A percentile compares a stretch with the other conserved stretches of the same genome.
phyloP scores from a whole-genome alignment of 2,888 invertebrate species.

The Thecocarcelia acutangulata region DNA sequence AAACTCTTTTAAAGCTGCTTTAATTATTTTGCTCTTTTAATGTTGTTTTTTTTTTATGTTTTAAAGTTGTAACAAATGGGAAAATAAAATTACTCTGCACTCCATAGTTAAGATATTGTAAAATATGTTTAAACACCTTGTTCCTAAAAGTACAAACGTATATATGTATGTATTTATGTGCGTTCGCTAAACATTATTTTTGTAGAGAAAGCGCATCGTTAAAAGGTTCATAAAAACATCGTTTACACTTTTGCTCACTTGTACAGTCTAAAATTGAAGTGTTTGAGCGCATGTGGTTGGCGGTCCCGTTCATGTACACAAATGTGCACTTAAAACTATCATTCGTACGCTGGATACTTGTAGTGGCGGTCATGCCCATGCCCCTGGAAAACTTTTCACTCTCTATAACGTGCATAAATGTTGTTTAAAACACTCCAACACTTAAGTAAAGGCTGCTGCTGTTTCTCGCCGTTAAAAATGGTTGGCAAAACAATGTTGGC shows the following conservation, averaged over 20 bases:
- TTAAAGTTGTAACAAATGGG: too few species aligned
- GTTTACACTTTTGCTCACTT: slow-evolving; percentile 7
- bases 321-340: slow-evolving; percentile 27
- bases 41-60: too few species aligned
- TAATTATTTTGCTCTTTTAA: too few species aligned
- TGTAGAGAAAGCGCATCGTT: slow-evolving; percentile 2
- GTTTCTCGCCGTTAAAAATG: slow-evolving; percentile 2
- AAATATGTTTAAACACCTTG: neutral
- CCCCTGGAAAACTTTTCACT: slow-evolving; percentile 24
- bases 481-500: neutral
- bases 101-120: neutral
- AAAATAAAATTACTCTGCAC: too few species aligned
- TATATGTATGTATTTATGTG: too few species aligned
- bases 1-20: too few species aligned
- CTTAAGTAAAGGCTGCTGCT: slow-evolving; percentile 46
- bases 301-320: neutral
- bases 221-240: slow-evolving; percentile 18
- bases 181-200: neutral
- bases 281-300: slow-evolving; percentile 9
- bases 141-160: neutral
- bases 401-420: slow-evolving; percentile 1
- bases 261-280: neutral
- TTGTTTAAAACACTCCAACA: slow-evolving; percentile 57
- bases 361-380: neutral
- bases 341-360: neutral